Evolutionary conservation across 2,888 invertebrate genomes (phyloP), one percentile per base, ranked within the genome.

Genomic region (Petrolisthes cinctipes): DNA sequence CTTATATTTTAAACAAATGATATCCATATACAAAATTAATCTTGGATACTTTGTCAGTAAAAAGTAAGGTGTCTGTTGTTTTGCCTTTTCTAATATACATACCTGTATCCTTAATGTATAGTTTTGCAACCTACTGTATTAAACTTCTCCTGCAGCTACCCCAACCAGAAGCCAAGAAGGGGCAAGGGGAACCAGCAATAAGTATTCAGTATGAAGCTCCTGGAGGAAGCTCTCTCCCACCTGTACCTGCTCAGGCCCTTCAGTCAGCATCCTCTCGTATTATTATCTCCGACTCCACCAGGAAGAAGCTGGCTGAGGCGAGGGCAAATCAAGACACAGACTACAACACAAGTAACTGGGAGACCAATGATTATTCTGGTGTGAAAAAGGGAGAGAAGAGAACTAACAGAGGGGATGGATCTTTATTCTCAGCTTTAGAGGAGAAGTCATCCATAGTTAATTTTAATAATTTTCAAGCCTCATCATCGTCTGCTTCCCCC

Each of bases 351-450:
- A n/a, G 17, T 4, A 51, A 61, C 37, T 84, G 84, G 84, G 56
- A 57, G 7, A 20, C 4, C 37, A 61, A 37, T 23, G 51, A 78
- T 37, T 84, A 84, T n/a, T 17, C 53, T 14, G 37, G 23, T n/a
- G 14, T 17, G 23, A 14, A 5, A 11, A 54, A 6, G 14, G 11
- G 11, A 6, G 66, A 66, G 57, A 76, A 66, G 20, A 56, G 17
- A 17, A 5, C 53, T n/a, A 6, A n/a, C 4, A 84, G 66, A n/a
- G 73, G 73, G 14, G 66, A 66, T 54, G 78, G 23, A 7, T 86
- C 86, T 1, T 14, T 86, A 76, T 86, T 86, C 75, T 66, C 86
- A 23, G 76, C 76, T 20, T 17, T 86, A 66, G 86, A 82, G 73
- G 73, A 78, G 71, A 76, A 66, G 53, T 66, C 84, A n/a, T 57